Base-by-base conservation (phyloP, 2,888 invertebrate genomes). In the Scaptomyza cyrtandrae region DNA sequence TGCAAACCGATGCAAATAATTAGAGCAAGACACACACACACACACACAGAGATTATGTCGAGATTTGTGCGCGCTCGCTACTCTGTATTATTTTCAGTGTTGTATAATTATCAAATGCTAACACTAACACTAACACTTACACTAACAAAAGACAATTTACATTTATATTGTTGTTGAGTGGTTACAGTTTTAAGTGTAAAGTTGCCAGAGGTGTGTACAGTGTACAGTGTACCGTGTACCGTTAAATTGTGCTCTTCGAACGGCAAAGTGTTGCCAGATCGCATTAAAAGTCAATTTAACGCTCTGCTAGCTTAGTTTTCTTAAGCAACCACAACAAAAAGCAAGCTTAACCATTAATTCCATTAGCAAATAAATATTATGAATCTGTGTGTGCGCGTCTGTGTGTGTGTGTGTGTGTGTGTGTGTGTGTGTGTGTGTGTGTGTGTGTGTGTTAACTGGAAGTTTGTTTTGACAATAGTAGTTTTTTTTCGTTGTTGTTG, bases 11-110 rank as follows among this genome's bases (percentile, higher is more conserved):
- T 19, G 19, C 19, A 19, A 19, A 39, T 39, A 41, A 56, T 48
- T 14, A 56, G 56, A 56, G 14, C 24, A 45, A 35, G 24, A 24
- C 45, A 55, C 19, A 19, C 19, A 19, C 19, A 19, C 19, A 19
- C 19, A 19, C 19, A 19, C 19, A 19, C 19, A 19, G n/a, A n/a
- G n/a, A n/a, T 19, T 19, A 19, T 19, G 19, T 19, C 2, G 19
- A 19, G 19, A 19, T 19, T 19, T 19, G 19, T 19, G 19, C 19
- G 19, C 19, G 19, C 19, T 19, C n/a, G 2, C 4, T 0, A 27
- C 27, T 27, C 27, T 27, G 6, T 27, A 27, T 27, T 0, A 6
- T 27, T 19, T 29, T 29, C 27, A 31, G 37, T 39, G 14, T 41
- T 41, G 39, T 41, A 41, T 41, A 41, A 41, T n/a, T 35, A 35